Evolutionary conservation across 2,888 invertebrate genomes (phyloP).

Genomic region (Ellobium chinense): DNA sequence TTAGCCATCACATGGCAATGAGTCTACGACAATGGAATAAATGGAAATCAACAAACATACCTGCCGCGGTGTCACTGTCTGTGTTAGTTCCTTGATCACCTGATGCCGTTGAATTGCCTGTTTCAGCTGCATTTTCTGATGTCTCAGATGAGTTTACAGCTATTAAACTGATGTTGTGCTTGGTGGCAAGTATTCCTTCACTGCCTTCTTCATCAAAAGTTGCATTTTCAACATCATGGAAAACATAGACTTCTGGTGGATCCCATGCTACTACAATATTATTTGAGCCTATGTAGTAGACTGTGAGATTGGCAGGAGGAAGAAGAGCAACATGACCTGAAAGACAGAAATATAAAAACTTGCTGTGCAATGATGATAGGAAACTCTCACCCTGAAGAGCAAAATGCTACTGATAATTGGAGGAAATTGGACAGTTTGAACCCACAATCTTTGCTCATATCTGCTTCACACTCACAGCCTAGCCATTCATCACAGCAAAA

Average conservation of each 20-base stretch:
- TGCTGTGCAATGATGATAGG: too few relatives aligned
- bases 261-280: constrained; percentile 59
- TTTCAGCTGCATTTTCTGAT: neutral
- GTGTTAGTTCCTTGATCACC: neutral
- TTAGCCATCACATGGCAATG: too few relatives aligned
- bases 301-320: constrained; percentile 59
- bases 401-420: too few relatives aligned
- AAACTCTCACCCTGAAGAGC: too few relatives aligned
- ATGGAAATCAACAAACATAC: neutral
- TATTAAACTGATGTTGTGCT: neutral
- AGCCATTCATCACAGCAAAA: too few relatives aligned
- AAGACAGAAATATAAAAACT: too few relatives aligned
- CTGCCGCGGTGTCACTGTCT: neutral
- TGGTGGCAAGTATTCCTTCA: neutral
- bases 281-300: constrained; percentile 44
- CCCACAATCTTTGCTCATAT: too few relatives aligned
- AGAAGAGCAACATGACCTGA: constrained; percentile 35
- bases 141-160: neutral
- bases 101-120: neutral
- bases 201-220: neutral
- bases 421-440: too few relatives aligned
- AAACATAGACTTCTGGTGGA: constrained; percentile 50
- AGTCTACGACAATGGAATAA: too few relatives aligned
- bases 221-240: constrained; percentile 42
- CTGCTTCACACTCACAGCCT: too few relatives aligned